Evolutionary conservation across 2,888 invertebrate genomes (phyloP), one percentile per base, ranked within the genome.

Genomic region (Apocheima hispidaria): DNA sequence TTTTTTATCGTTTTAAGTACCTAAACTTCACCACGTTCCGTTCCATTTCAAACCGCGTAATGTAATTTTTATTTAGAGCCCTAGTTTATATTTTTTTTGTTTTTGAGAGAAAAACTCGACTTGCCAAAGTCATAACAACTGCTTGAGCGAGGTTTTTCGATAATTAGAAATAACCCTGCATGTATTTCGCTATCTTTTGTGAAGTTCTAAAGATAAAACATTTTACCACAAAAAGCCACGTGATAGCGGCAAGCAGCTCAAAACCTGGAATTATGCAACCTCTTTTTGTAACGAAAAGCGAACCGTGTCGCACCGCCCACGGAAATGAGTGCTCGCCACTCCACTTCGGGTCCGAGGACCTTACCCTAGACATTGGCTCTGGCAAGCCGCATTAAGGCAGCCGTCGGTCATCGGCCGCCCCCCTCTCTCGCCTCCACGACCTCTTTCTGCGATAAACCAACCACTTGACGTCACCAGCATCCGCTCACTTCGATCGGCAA

Each of bases 351-450:
- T 77, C 79, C 79, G 83, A 84, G 87, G 83, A 88, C 88, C 88
- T 90, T 90, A 88, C 82, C 88, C 90, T 90, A 90, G 90, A 90
- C 90, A 88, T 88, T 87, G 87, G 84, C 78, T 77, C 76, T 60
- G 54, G 60, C 49, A 55, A 60, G 44, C 41, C 41, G 85, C 83
- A 83, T 83, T 87, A 84, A 89, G 86, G 84, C 82, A 87, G 87
- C 79, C 84, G 78, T 72, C 90, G 91, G 90, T 90, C 89, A 88
- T 87, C 88, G 88, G 77, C 88, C 87, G 79, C 77, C 82, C 75
- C 83, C 67, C 83, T 71, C 84, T 81, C 83, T 75, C 81, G 72
- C 83, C 79, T 70, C 77, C 67, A 65, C 83, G 90, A 83, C 90
- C 90, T 90, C 90, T 83, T 88, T 90, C 75, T 60, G 75, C 78